Base-by-base conservation (phyloP, 2,888 invertebrate species). In the Pecten maximus region DNA sequence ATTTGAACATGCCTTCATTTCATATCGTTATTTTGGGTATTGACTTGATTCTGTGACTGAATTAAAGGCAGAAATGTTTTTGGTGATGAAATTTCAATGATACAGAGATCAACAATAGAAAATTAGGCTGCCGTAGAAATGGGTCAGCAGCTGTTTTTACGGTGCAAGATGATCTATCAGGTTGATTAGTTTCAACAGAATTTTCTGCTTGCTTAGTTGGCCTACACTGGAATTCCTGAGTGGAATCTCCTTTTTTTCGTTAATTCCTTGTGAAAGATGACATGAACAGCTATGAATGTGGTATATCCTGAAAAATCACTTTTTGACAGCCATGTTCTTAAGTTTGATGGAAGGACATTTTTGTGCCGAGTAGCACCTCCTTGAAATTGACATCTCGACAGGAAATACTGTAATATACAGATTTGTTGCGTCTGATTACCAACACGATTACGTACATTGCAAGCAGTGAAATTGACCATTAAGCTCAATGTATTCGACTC, bases 381-480 rank as follows among this genome's bases (percentile, higher is more conserved):
- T 28, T 74, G 74, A 74, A 74, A 74, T 28, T 28, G 74, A 35
- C 6, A 23, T 35, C 10, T 60, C 35, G 2, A 74, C 74, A 35
- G 74, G 35, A 74, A 74, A 15, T 74, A 74, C 19, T 6, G 35
- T 74, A 74, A 35, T 28, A 10, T 74, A 28, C 23, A 23, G 23
- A 23, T 54, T 19, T 54, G 54, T 74, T 28, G 35, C 35, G 74
- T 74, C 35, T 74, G 35, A 74, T 74, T 74, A 35, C 12, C 28
- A 15, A 54, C 19, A 23, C 35, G 23, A 35, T n/a, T 10, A 15
- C 10, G 74, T 74, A 28, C 74, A 74, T 74, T 74, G 74, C 74
- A 74, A 35, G 74, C 74, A 74, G 74, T 28, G 74, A 74, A 74
- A 74, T 74, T 74, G 28, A 74, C 74, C 28, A 74, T 74, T 74